Evolutionary conservation across 2,113 vertebrate genomes (phyloP), one percentile per base, ranked within the genome.

Genomic region (Argyrosomus japonicus): DNA sequence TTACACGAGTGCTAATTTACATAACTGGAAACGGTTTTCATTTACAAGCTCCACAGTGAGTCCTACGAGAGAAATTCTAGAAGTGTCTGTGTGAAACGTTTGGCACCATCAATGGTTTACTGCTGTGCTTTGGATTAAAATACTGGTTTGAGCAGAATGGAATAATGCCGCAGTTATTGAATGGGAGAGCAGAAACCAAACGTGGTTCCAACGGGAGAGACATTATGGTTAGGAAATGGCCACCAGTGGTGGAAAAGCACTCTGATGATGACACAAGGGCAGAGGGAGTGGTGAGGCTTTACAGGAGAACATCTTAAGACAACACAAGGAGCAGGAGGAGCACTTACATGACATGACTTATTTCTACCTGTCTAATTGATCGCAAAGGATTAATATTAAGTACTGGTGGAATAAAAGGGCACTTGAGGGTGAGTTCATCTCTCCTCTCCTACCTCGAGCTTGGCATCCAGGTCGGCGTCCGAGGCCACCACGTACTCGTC

Each of bases 401-500:
- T 14, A 29, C 0, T 18, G 10, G 1, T 15, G 50, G 29, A n/a
- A 54, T 54, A n/a, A 32, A 3, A 62, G 17, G 60, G 0, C 1
- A 68, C 9, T 1, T 68, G 19, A 27, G 2, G 25, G 2, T 27
- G 25, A 27, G 25, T 12, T 25, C 0, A 8, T 53, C 4, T 40
- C 15, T 60, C 36, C 32, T 14, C 14, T 70, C 45, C 21, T 91
- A 96, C 96, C 96, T 97, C 94, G 0, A 95, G 92, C 85, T 97
- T 97, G 63, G 95, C 94, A 47, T 96, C 95, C 86, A 97, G 92
- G 51, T 98, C 96, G 0, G 96, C 95, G 2, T 97, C 96, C 0
- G 96, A 96, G 0, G 94, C 95, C 90, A 96, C 95, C 71, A 96
- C 93, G 13, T 95, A 92, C 53, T 97, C 95, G 29, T 97, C 96